A percentile compares a stretch with the other conserved stretches of the same genome.
These are phyloP conservation scores for Alcis repandata DNA, from an alignment of 2,888 invertebrate species.

Conservation along the genomic window DNA sequence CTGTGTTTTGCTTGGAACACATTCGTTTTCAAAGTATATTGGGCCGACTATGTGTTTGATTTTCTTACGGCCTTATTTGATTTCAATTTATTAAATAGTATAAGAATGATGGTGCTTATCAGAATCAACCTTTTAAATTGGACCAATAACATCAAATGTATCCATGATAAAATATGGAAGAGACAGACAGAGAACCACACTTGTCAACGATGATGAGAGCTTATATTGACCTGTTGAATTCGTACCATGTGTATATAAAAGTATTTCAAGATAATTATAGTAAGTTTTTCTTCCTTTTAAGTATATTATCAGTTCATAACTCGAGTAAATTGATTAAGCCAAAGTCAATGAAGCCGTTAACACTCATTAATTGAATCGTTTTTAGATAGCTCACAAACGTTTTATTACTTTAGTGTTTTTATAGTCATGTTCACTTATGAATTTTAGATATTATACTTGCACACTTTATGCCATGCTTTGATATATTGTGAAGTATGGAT, in stretches of 20 bases:
- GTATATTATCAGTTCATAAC: too few species aligned
- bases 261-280: background rate
- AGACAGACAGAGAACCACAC: background rate
- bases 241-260: background rate
- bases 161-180: background rate
- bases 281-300: too few species aligned
- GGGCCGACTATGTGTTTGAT: background rate
- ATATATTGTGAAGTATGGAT: background rate
- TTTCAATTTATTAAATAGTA: background rate
- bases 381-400: background rate
- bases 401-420: background rate
- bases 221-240: background rate
- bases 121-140: background rate
- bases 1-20: background rate
- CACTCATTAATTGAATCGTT: background rate
- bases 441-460: background rate
- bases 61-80: background rate
- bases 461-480: background rate
- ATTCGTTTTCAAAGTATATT: background rate
- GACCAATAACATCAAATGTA: background rate
- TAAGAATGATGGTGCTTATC: background rate
- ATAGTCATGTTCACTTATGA: background rate
- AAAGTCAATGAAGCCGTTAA: too few species aligned
- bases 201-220: background rate
- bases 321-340: too few species aligned